Evolutionary conservation across 2,113 vertebrate genomes (phyloP).

Genomic region (Melanotaenia duboulayi): DNA sequence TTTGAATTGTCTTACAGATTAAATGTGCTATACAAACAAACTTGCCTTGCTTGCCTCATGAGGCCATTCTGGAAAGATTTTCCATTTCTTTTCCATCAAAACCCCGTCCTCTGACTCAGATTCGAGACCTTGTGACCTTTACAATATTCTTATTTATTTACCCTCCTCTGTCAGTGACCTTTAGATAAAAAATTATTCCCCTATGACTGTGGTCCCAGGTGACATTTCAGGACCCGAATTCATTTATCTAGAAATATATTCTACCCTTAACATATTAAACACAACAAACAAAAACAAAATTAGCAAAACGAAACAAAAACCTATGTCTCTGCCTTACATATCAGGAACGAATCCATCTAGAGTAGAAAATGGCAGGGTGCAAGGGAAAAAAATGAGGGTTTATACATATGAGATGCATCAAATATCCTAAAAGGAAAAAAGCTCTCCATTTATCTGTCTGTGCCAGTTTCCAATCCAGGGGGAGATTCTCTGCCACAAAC

Average conservation of each 20-base stretch:
- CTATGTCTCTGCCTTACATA: not conserved
- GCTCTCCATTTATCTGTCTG: conserved; percentile 10
- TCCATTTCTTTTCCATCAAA: conserved; percentile 27
- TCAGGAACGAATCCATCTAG: not conserved
- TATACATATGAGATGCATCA: conserved; percentile 10
- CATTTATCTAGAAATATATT: conserved; percentile 29
- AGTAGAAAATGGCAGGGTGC: conserved; percentile 33
- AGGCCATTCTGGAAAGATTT: not conserved
- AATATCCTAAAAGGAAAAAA: conserved; percentile 39
- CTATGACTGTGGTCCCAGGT: conserved; percentile 32
- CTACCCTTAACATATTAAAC: conserved; percentile 10
- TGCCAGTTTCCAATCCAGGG: conserved; percentile 11
- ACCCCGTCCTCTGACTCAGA: not conserved
- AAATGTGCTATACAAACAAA: no score
- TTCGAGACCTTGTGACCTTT: conserved; percentile 64
- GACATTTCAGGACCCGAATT: conserved; percentile 46
- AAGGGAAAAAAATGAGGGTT: not conserved
- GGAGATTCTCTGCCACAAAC: conserved; percentile 43
- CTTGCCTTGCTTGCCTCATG: not conserved
- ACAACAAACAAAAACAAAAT: not conserved
- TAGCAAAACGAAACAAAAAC: not conserved
- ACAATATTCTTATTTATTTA: conserved; percentile 48
- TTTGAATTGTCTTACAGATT: no score
- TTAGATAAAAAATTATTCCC: conserved; percentile 52
- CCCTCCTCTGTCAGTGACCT: conserved; percentile 49